A percentile compares a stretch with the other conserved stretches of the same genome.
These are phyloP conservation scores for Garrulus glandarius DNA, from an alignment of 2,797 vertebrate species.

Conservation along the genomic window DNA sequence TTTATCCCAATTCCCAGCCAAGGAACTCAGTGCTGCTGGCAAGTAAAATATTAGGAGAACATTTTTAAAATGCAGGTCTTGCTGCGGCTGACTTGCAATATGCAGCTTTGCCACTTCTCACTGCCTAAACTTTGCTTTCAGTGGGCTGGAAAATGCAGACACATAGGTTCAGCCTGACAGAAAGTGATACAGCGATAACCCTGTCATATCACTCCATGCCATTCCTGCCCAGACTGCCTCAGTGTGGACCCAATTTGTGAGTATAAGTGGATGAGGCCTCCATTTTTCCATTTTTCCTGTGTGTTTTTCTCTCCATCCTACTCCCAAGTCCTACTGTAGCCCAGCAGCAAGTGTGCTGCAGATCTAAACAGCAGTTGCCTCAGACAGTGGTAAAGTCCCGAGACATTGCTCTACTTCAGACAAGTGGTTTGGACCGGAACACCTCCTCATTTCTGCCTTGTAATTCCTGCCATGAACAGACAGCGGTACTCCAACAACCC, in stretches of 20 bases:
- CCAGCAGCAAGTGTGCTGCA: not conserved
- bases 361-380: not conserved
- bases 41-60: not conserved
- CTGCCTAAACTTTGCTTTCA: slow-evolving; percentile 47
- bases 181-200: slow-evolving; percentile 19
- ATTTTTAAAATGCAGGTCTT: slow-evolving; percentile 37
- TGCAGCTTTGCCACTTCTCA: slow-evolving; percentile 34
- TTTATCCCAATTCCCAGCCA: not conserved
- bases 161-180: slow-evolving; percentile 42
- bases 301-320: not conserved
- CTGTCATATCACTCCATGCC: slow-evolving; percentile 13
- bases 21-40: not conserved
- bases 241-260: not conserved
- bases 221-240: slow-evolving; percentile 14
- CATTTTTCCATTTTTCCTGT: not conserved
- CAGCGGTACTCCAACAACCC: not conserved
- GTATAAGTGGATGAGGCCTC: not conserved
- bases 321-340: not conserved
- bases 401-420: not conserved
- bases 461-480: not conserved
- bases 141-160: slow-evolving; percentile 66
- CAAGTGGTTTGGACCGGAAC: not conserved
- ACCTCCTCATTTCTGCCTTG: not conserved
- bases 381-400: not conserved
- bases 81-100: not conserved